Evolutionary conservation across 2,113 vertebrate genomes (phyloP).

Genomic region (Heterocephalus glaber): DNA sequence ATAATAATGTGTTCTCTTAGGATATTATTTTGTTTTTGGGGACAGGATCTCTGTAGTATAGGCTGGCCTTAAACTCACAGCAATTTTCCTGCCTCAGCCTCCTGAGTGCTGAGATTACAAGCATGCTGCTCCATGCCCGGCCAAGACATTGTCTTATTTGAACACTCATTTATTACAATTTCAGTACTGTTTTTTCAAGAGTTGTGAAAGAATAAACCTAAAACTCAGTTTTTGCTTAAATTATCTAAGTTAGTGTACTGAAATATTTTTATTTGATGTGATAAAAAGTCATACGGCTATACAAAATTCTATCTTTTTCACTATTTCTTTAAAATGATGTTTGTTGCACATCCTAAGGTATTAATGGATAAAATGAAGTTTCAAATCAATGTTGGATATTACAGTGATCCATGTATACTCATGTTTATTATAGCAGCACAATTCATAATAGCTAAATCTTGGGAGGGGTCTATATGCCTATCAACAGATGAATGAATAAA

Average conservation of each 20-base stretch:
- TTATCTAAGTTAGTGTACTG: not conserved
- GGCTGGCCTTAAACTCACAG: not conserved
- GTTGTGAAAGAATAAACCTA: slow-evolving; percentile 41
- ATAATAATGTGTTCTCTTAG: not conserved
- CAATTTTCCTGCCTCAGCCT: not conserved
- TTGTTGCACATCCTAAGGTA: not conserved
- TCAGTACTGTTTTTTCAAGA: slow-evolving; percentile 38
- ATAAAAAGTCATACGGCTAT: not conserved
- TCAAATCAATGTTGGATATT: not conserved
- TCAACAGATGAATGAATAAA: not conserved
- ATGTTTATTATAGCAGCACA: not conserved
- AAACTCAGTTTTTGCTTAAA: not conserved
- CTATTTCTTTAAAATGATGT: slow-evolving; percentile 9
- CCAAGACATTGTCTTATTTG: not conserved
- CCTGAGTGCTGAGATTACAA: not conserved
- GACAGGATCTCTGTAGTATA: not conserved
- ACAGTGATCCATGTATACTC: not conserved
- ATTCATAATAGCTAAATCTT: not conserved
- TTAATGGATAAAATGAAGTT: not conserved
- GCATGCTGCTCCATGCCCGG: not conserved
- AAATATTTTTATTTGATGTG: not conserved
- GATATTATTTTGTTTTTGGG: not conserved
- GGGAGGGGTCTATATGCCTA: not conserved
- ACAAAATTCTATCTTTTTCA: not conserved
- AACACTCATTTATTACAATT: not conserved